Percentiles rank a stretch among this genome's conserved stretches.
These are phyloP conservation scores for Electrophaes corylata DNA, from an alignment of 2,888 invertebrate species.

Conservation along the genomic window DNA sequence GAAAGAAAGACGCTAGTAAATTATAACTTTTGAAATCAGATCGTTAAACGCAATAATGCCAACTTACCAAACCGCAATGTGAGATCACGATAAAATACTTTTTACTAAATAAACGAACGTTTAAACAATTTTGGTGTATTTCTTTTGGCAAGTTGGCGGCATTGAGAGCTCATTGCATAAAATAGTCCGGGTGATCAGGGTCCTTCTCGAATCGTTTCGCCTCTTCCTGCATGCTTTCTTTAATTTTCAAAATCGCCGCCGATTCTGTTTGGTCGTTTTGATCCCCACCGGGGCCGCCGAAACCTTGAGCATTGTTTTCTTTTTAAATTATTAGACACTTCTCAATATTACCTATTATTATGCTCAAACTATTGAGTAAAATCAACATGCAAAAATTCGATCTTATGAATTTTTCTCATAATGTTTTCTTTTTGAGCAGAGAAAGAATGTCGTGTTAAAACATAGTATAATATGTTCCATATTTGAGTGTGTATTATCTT, in stretches of 20 bases:
- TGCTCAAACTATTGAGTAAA: constrained; percentile 4
- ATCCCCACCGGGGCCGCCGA: constrained; percentile 81
- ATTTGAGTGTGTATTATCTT: constrained; percentile 25
- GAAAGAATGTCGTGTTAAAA: neutral
- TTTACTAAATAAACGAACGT: constrained; percentile 24
- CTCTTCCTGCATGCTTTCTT: constrained; percentile 99
- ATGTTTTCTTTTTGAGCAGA: constrained; percentile 4
- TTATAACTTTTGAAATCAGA: constrained; percentile 53
- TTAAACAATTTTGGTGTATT: constrained; percentile 24
- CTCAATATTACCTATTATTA: constrained; percentile 10
- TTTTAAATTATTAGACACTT: constrained; percentile 39
- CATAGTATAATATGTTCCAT: too few species aligned
- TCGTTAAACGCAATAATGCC: constrained; percentile 59
- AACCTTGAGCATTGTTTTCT: constrained; percentile 58
- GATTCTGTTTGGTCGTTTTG: constrained; percentile 97
- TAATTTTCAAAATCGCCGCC: constrained; percentile 99
- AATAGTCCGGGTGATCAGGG: constrained; percentile 98
- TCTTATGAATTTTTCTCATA: neutral
- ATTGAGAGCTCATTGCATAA: constrained; percentile 88
- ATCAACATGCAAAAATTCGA: constrained; percentile 1
- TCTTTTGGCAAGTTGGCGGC: constrained; percentile 45
- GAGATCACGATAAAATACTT: constrained; percentile 37
- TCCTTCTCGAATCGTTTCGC: constrained; percentile 99
- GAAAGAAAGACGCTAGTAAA: constrained; percentile 37
- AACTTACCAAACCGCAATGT: constrained; percentile 52